Base-by-base conservation (phyloP, 2,888 invertebrate genomes). In the Habrosyne pyritoides region DNA sequence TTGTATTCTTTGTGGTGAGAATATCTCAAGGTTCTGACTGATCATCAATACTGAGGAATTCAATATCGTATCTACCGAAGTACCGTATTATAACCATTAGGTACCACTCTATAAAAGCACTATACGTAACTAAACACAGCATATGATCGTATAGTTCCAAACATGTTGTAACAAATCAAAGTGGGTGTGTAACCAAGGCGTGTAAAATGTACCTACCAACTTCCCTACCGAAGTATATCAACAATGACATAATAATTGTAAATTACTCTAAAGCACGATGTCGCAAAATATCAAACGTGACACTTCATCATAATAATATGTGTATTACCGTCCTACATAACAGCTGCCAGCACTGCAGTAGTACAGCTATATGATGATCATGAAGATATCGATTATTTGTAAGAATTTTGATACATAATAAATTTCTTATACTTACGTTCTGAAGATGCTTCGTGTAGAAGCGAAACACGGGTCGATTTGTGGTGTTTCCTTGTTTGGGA, bases 261-360 rank as follows among this genome's bases (percentile, higher is more conserved):
- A 33, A 52, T 33, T 14, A 28, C 26, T 18, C 18, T 14, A 33
- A n/a, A 12, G 21, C 12, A 46, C 28, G 48, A 47, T 24, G 47
- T 53, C 26, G 50, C 24, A 54, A 51, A 48, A 53, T 22, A 55
- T 49, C 28, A 53, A 48, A 52, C 49, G 53, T 58, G 54, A 54
- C 58, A 55, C 42, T 47, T 18, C 7, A 42, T 42, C 18, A 42
- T 42, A 42, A 42, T 18, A 18, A 18, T 42, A 42, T 8, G 18
- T 8, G 8, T 5, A 42, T 18, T 18, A 2, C 6, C 18, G 18
- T 18, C 18, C 7, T 2, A 6, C 42, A 42, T 12, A n/a, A 33
- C 42, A 42, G 42, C 18, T 18, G n/a, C 4, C 1, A 8, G 18
- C 42, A 8, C 18, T 42, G 18, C 18, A 42, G 42, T 18, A 7